Evolutionary conservation across 64 coral and sea anemone species (phyloP), one percentile per base, ranked within the genome.

Genomic region (Stylophora pistillata): DNA sequence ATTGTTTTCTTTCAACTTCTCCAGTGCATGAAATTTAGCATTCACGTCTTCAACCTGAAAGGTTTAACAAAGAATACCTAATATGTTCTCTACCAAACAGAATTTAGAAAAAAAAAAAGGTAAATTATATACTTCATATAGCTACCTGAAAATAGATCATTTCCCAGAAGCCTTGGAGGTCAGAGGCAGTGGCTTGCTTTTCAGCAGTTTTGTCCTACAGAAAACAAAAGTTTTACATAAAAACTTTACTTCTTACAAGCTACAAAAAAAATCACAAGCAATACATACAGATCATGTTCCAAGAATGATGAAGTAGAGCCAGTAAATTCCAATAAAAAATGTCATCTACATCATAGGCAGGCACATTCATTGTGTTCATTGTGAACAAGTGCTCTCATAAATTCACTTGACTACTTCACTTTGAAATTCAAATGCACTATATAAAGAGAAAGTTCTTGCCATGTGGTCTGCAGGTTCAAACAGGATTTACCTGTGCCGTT

Each of bases 131-230:
- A n/a, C n/a, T 32, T 13, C 29, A 1, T 23, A 66, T 63, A 21
- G 18, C 53, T 86, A 97, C 95, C 91, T 97, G 95, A 76, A 93
- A 97, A 84, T 93, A 97, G 73, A 97, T 87, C 95, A 97, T 97
- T 27, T 97, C 95, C 95, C 95, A 97, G 76, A 97, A 97, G 23
- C 95, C 95, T 47, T 97, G 95, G 37, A 97, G 95, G 82, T 97
- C 95, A 75, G 91, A 97, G 57, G 79, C 79, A 62, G 95, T 97
- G 13, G 95, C 95, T 72, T 90, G 92, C 56, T 97, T 97, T 17
- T 97, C 91, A 5, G 95, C 95, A 27, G 77, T 76, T 93, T 89
- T 88, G 83, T 97, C 92, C 95, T 97, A 18, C 69, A 91, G 4
- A 17, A 65, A 30, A 68, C 21, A 28, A 21, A 54, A 4, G 17